Evolutionary conservation across 1,140 invertebrate genomes (phyloP).

Genomic region (Oreohelix idahoensis): DNA sequence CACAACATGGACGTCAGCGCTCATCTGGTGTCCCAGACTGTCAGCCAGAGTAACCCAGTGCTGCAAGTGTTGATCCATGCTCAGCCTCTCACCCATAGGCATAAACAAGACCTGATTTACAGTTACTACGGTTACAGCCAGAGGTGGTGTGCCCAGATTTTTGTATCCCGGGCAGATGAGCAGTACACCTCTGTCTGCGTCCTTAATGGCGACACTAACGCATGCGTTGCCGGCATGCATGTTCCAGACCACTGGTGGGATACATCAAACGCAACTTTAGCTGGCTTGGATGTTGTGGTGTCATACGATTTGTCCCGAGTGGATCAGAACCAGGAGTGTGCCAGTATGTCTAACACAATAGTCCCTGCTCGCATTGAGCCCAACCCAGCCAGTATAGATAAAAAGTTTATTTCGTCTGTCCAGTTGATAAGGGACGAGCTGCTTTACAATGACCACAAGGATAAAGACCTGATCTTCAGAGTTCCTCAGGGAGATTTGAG

Average conservation of each 20-base stretch:
- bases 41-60: constrained; percentile 49
- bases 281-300: constrained; percentile 40
- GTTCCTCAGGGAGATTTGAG: constrained; percentile 52
- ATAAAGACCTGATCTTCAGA: constrained; percentile 55
- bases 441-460: constrained; percentile 49
- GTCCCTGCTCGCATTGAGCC: constrained; percentile 50
- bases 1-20: constrained; percentile 57
- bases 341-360: constrained; percentile 60
- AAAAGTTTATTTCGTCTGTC: constrained; percentile 52
- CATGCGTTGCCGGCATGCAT: constrained; percentile 55
- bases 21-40: constrained; percentile 51
- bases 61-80: constrained; percentile 60
- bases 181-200: constrained; percentile 60
- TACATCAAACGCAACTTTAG: constrained; percentile 39
- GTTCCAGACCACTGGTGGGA: constrained; percentile 56
- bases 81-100: constrained; percentile 39
- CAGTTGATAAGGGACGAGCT: constrained; percentile 43
- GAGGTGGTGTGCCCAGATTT: constrained; percentile 59
- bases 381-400: constrained; percentile 44
- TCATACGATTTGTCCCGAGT: constrained; percentile 58
- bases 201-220: constrained; percentile 50
- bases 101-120: constrained; percentile 43
- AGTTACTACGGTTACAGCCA: constrained; percentile 47
- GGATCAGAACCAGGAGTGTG: constrained; percentile 61
- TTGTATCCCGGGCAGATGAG: constrained; percentile 47